These are phyloP conservation scores for Drosophila dives DNA, from an alignment of 2,888 invertebrate genomes.

Conservation along the genomic window DNA sequence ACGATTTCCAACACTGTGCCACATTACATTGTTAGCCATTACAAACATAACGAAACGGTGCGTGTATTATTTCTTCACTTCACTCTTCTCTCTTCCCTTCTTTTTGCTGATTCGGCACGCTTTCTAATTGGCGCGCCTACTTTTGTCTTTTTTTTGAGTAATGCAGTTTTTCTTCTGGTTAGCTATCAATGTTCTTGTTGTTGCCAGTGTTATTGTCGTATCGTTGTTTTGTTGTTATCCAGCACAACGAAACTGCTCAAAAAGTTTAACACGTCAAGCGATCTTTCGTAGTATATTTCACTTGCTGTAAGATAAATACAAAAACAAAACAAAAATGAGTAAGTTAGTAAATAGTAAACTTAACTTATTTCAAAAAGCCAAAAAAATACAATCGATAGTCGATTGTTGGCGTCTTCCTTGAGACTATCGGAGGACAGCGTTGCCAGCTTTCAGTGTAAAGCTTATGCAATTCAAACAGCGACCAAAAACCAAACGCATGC, in stretches of 20 bases:
- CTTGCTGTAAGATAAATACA: slow-evolving; percentile 54
- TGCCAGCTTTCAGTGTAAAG: slow-evolving; percentile 39
- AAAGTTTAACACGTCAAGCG: slow-evolving; percentile 39
- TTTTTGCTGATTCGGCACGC: slow-evolving; percentile 29
- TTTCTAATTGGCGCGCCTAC: slow-evolving; percentile 30
- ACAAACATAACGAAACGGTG: slow-evolving; percentile 84
- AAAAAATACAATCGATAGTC: slow-evolving; percentile 16
- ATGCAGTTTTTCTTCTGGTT: slow-evolving; percentile 13
- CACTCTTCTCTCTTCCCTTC: slow-evolving; percentile 29
- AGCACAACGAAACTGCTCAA: slow-evolving; percentile 51
- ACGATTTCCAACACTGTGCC: slow-evolving; percentile 80
- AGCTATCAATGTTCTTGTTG: slow-evolving; percentile 51
- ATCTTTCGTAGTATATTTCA: slow-evolving; percentile 67
- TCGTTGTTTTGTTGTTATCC: slow-evolving; percentile 57
- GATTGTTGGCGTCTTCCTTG: slow-evolving; percentile 1
- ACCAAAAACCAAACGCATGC: slow-evolving; percentile 61
- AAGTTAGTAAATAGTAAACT: background rate
- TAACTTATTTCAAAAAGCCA: background rate
- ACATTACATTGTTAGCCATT: slow-evolving; percentile 85
- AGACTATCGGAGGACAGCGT: slow-evolving; percentile 33
- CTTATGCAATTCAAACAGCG: slow-evolving; percentile 56
- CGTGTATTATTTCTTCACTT: slow-evolving; percentile 39
- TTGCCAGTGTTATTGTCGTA: slow-evolving; percentile 17
- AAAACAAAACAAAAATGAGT: background rate
- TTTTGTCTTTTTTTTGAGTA: slow-evolving; percentile 2